Conservation (phyloP, 2,888 invertebrate genomes). For the Cabera pusaria region DNA sequence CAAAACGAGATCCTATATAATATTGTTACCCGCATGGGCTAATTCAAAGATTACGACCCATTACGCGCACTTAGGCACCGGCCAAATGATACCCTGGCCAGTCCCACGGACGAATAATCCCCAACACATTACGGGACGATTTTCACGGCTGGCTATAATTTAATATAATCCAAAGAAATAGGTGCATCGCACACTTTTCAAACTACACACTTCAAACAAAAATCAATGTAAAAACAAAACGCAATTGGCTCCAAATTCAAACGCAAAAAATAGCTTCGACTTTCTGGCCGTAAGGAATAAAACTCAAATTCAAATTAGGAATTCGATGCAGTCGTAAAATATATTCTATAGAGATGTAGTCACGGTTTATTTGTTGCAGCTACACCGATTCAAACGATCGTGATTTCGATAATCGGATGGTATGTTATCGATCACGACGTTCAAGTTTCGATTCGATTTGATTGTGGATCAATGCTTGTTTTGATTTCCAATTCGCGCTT, state of each 20-base stretch:
- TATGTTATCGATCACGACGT: slow-evolving; percentile 78
- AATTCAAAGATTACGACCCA: slow-evolving; percentile 75
- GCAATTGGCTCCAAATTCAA: slow-evolving; percentile 22
- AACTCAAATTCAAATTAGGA: slow-evolving; percentile 46
- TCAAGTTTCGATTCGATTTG: slow-evolving; percentile 77
- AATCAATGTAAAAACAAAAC: slow-evolving; percentile 35
- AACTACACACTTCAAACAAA: slow-evolving; percentile 38
- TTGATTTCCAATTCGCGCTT: slow-evolving; percentile 83
- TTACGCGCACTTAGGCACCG: slow-evolving; percentile 69
- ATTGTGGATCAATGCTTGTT: slow-evolving; percentile 78
- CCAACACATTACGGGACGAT: slow-evolving; percentile 80
- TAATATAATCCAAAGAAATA: slow-evolving; percentile 83
- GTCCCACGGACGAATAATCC: slow-evolving; percentile 76
- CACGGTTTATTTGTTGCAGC: slow-evolving; percentile 32
- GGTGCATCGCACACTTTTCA: slow-evolving; percentile 59
- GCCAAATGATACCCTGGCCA: slow-evolving; percentile 72
- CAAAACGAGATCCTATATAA: slow-evolving; percentile 69
- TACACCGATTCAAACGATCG: slow-evolving; percentile 64
- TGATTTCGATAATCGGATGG: slow-evolving; percentile 78
- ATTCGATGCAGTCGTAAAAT: slow-evolving; percentile 27
- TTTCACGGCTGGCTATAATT: slow-evolving; percentile 82
- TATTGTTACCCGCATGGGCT: slow-evolving; percentile 54
- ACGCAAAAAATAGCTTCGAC: slow-evolving; percentile 12
- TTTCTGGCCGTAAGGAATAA: slow-evolving; percentile 33
- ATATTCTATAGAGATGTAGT: slow-evolving; percentile 34